A percentile compares a stretch with the other conserved stretches of the same genome.
phyloP scores from a whole-genome alignment of 2,113 vertebrate species.

The Australoheros scitulus region DNA sequence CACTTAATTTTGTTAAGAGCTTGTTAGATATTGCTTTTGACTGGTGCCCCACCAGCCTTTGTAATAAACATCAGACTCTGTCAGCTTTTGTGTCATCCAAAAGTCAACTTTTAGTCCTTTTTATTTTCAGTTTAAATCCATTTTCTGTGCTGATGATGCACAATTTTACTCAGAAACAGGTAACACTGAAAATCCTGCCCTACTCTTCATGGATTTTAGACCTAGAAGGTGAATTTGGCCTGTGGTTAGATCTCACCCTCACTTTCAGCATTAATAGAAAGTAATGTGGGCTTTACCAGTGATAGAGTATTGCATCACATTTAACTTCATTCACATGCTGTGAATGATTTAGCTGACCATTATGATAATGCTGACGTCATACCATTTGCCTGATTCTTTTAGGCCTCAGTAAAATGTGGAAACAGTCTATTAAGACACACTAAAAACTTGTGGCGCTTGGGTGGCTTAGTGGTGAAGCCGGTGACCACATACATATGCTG shows the following conservation, averaged over 20 bases:
- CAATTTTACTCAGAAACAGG: background rate
- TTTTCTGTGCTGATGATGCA: background rate
- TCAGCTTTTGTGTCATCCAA: background rate
- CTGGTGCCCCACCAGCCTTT: too few species aligned
- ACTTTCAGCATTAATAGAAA: too few species aligned
- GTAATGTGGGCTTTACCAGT: background rate
- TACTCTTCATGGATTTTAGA: background rate
- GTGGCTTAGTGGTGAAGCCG: too few species aligned
- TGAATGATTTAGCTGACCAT: background rate
- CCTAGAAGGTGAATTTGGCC: background rate
- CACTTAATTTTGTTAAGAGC: background rate
- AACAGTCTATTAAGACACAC: background rate
- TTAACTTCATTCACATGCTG: background rate
- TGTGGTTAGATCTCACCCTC: too few species aligned
- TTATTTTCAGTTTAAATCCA: background rate
- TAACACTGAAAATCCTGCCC: background rate
- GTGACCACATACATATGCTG: too few species aligned
- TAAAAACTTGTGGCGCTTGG: too few species aligned
- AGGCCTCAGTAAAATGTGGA: background rate
- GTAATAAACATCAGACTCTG: background rate
- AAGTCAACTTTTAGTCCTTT: background rate
- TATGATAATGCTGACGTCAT: background rate
- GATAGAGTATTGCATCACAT: background rate
- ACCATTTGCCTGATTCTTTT: background rate
- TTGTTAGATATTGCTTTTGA: too few species aligned